phyloP scores from a whole-genome alignment of 2,797 vertebrate genomes.

The Sebastes diploproa region DNA sequence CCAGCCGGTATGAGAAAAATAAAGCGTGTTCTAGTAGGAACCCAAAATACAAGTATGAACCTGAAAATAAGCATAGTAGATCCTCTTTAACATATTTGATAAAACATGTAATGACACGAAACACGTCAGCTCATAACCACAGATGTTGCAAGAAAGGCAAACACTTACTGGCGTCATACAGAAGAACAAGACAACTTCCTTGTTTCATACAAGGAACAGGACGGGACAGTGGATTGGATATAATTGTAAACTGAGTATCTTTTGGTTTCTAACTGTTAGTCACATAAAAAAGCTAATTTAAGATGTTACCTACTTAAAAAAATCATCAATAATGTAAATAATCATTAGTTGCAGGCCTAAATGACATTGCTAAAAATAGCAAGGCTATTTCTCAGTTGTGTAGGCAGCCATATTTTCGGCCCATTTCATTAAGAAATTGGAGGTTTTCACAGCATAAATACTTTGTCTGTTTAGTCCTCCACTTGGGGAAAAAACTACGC shows the following conservation, averaged over 20 bases:
- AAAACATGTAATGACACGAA: not conserved
- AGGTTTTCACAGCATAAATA: constrained; percentile 21
- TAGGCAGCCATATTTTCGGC: not conserved
- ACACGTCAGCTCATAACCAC: not conserved
- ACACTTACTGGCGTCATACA: not conserved
- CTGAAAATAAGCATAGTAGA: too few relatives aligned
- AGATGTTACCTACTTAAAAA: not conserved
- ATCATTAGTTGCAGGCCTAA: not conserved
- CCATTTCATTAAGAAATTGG: not conserved
- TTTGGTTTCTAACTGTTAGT: not conserved
- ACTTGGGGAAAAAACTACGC: constrained; percentile 25
- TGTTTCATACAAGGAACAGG: not conserved
- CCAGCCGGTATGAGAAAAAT: too few relatives aligned
- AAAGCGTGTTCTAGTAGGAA: too few relatives aligned
- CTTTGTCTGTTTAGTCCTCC: constrained; percentile 13
- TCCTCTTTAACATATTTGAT: too few relatives aligned
- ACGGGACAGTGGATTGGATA: not conserved
- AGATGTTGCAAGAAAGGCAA: not conserved
- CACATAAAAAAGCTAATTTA: not conserved
- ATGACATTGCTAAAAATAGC: not conserved
- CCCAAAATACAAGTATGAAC: too few relatives aligned
- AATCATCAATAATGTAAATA: not conserved
- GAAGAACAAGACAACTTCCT: not conserved
- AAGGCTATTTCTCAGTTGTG: not conserved
- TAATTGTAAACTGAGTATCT: not conserved